Evolutionary conservation across 2,113 vertebrate genomes (phyloP).

Genomic region (Anoura caudifer): DNA sequence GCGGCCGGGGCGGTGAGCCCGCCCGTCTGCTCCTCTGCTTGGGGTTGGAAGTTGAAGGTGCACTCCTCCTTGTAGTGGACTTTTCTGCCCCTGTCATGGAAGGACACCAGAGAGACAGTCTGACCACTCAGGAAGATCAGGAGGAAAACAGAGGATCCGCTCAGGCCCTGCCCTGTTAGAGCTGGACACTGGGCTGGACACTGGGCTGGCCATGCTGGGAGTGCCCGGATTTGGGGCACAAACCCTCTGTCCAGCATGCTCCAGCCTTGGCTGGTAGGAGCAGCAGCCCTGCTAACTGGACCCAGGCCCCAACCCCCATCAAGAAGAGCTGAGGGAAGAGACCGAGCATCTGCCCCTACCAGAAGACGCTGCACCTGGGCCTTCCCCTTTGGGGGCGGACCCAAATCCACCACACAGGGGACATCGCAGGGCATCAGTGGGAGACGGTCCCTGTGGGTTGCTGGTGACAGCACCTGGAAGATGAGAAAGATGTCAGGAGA

Average conservation of each 20-base stretch:
- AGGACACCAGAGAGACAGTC: neutral
- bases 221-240: neutral
- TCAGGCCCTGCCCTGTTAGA: neutral
- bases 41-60: neutral
- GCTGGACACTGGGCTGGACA: too few relatives aligned
- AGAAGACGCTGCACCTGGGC: neutral
- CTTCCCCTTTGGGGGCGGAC: accelerated
- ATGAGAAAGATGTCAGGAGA: neutral
- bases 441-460: accelerated
- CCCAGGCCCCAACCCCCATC: neutral
- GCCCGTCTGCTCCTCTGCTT: neutral
- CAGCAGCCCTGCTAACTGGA: too few relatives aligned
- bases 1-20: accelerated
- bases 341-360: constrained; percentile 71
- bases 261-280: accelerated
- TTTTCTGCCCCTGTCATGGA: neutral
- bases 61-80: accelerated
- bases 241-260: too few relatives aligned
- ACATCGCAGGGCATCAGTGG: constrained; percentile 63
- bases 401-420: constrained; percentile 63
- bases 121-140: neutral
- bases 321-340: neutral
- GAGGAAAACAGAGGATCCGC: neutral
- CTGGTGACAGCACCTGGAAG: neutral
- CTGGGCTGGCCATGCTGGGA: accelerated